Evolutionary conservation across 1,140 invertebrate species (phyloP).

Genomic region (Aphis craccivora): DNA sequence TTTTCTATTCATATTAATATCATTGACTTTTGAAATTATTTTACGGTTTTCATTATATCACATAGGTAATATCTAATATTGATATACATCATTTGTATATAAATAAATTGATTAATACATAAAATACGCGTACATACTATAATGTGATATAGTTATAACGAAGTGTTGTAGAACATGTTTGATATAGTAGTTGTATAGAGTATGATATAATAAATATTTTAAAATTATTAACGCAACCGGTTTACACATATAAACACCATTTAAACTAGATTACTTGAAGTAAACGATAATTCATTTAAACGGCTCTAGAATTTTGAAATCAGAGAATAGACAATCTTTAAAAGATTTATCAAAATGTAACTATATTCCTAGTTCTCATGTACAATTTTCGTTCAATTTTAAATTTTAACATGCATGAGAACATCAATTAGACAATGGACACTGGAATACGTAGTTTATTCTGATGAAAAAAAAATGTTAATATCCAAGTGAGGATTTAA

Average conservation of each 20-base stretch:
- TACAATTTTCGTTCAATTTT: background rate
- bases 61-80: background rate
- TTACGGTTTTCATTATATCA: background rate
- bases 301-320: background rate
- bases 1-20: background rate
- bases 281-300: constrained; percentile 27
- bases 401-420: background rate
- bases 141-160: too few relatives aligned
- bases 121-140: background rate
- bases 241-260: background rate
- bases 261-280: background rate
- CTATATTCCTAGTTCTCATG: background rate
- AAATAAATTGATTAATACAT: background rate
- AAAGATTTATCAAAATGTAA: background rate
- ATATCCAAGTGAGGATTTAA: background rate
- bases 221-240: constrained; percentile 2
- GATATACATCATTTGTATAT: background rate
- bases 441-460: background rate
- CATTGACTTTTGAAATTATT: background rate
- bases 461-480: background rate
- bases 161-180: background rate
- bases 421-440: background rate
- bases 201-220: background rate
- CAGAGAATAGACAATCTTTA: background rate
- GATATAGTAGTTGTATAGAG: background rate